Evolutionary conservation across 2,113 vertebrate genomes (phyloP).

Genomic region (Oxygymnocypris stewartii): DNA sequence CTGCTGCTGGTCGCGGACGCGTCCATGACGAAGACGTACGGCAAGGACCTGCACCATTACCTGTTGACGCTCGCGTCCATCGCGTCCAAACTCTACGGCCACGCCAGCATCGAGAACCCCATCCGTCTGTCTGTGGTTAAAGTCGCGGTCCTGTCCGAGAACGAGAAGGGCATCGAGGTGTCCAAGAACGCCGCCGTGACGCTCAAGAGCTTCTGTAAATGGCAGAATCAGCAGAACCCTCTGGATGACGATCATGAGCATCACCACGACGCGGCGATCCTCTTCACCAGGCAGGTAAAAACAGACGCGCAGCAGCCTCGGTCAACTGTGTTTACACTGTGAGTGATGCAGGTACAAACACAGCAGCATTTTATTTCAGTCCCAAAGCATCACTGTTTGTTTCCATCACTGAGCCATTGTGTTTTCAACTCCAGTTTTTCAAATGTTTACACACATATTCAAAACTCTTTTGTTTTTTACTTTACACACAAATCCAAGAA

Average conservation of each 20-base stretch:
- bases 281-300: constrained; percentile 91
- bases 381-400: too few relatives aligned
- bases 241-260: constrained; percentile 87
- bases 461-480: too few relatives aligned
- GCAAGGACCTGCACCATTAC: constrained; percentile 90
- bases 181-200: constrained; percentile 92
- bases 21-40: constrained; percentile 90
- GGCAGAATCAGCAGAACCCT: constrained; percentile 96
- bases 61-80: constrained; percentile 92
- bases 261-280: constrained; percentile 94
- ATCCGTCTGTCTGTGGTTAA: constrained; percentile 92
- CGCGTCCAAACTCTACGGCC: constrained; percentile 91
- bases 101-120: constrained; percentile 97
- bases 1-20: constrained; percentile 93
- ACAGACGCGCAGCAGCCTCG: too few relatives aligned
- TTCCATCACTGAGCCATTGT: too few relatives aligned
- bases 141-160: constrained; percentile 80
- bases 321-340: too few relatives aligned
- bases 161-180: constrained; percentile 87
- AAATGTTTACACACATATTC: too few relatives aligned
- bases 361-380: too few relatives aligned
- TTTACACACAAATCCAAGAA: too few relatives aligned
- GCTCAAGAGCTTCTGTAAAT: constrained; percentile 97
- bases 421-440: too few relatives aligned
- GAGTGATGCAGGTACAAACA: too few relatives aligned